A percentile compares a stretch with the other conserved stretches of the same genome.
These are phyloP conservation scores for Lochmaea crataegi DNA, from an alignment of 2,888 invertebrate species.

Conservation along the genomic window DNA sequence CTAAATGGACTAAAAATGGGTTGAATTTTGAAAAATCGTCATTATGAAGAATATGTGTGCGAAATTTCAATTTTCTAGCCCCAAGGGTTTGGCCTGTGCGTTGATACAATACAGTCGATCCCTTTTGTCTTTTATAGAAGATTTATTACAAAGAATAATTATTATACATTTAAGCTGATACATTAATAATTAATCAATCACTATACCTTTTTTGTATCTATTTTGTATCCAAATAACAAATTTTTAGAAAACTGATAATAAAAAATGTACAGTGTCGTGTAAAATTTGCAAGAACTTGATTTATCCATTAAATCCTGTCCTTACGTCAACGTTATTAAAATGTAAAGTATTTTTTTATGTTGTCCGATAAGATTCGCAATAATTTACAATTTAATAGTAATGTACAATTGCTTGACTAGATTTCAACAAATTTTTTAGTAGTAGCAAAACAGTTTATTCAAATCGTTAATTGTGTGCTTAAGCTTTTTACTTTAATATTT, in stretches of 20 bases:
- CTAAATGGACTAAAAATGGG: too few relatives aligned
- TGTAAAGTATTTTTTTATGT: slow-evolving; percentile 42
- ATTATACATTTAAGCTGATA: too few relatives aligned
- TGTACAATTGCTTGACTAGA: neutral
- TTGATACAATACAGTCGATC: too few relatives aligned
- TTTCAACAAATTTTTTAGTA: neutral
- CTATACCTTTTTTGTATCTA: too few relatives aligned
- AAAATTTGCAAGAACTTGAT: slow-evolving; percentile 12
- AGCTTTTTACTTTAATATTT: neutral
- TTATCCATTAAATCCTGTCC: slow-evolving; percentile 32
- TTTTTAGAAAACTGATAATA: neutral
- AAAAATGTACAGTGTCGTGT: slow-evolving; percentile 1
- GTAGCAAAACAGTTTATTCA: neutral
- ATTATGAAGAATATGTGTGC: too few relatives aligned
- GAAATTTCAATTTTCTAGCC: too few relatives aligned
- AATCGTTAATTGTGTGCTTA: neutral
- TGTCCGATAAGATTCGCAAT: slow-evolving; percentile 38
- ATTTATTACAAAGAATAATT: too few relatives aligned
- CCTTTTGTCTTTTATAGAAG: too few relatives aligned
- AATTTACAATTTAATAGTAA: slow-evolving; percentile 32
- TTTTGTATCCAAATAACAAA: neutral
- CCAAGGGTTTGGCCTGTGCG: too few relatives aligned
- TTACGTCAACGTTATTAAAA: slow-evolving; percentile 14
- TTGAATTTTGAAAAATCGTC: too few relatives aligned
- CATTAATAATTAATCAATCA: too few relatives aligned